Evolutionary conservation across 1,140 invertebrate species (phyloP).

Genomic region (Caenorhabditis latens): DNA sequence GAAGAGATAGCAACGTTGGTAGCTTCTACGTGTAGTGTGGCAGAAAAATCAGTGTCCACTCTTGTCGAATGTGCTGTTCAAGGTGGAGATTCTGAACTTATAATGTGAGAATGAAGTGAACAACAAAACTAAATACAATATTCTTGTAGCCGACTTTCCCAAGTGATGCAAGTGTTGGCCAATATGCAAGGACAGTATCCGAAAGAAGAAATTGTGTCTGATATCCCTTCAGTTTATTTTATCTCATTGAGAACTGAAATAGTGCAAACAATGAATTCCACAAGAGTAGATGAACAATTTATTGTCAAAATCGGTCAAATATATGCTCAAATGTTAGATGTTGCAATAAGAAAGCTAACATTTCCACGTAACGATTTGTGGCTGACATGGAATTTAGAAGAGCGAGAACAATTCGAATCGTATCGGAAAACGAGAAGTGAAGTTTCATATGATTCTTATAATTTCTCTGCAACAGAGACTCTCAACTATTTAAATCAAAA

Average conservation of each 20-base stretch:
- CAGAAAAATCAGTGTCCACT: conserved; percentile 5
- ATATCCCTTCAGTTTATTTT: conserved; percentile 22
- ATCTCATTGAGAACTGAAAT: background rate
- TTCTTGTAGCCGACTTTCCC: background rate
- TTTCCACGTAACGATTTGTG: background rate
- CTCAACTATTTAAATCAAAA: conserved; percentile 18
- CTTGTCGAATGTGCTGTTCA: conserved; percentile 22
- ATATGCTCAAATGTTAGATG: conserved; percentile 1
- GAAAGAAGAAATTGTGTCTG: background rate
- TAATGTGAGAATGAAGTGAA: background rate
- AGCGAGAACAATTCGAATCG: background rate
- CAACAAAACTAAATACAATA: background rate
- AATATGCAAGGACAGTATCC: conserved; percentile 41
- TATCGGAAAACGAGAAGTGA: conserved; percentile 24
- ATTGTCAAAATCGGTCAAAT: background rate
- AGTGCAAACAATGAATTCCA: background rate
- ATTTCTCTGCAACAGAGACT: background rate
- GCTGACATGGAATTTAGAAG: conserved; percentile 8
- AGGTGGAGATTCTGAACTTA: conserved; percentile 17
- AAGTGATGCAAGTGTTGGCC: conserved; percentile 12
- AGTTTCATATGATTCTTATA: background rate
- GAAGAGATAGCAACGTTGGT: conserved; percentile 23
- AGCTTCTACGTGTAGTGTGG: background rate
- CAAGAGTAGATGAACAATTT: background rate
- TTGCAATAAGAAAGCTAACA: background rate